Conservation (phyloP, 2,888 invertebrate species). For the Steinernema scapterisci region DNA sequence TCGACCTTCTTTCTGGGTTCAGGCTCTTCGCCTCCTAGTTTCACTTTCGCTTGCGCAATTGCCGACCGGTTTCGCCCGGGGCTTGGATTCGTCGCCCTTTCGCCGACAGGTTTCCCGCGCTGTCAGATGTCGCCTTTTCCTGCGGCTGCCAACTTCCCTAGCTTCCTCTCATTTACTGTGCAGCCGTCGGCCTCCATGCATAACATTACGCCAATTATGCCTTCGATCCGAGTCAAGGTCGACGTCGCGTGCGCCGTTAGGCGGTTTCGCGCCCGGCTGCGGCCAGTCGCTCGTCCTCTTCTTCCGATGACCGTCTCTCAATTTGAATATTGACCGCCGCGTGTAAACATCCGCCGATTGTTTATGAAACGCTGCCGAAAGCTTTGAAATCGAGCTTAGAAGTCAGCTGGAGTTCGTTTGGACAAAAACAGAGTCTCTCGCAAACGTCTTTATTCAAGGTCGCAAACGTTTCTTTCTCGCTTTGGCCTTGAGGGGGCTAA, state of each 20-base stretch:
- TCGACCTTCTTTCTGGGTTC: constrained; percentile 7
- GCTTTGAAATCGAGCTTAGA: not conserved
- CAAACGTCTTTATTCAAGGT: not conserved
- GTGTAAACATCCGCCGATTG: constrained; percentile 3
- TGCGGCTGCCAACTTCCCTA: not conserved
- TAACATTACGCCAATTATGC: constrained; percentile 17
- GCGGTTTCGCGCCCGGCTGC: not conserved
- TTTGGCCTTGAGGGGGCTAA: not conserved
- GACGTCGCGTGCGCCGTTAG: not conserved
- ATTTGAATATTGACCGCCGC: constrained; percentile 15
- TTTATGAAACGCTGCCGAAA: not conserved
- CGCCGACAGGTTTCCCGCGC: constrained; percentile 9
- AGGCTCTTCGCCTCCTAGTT: not conserved
- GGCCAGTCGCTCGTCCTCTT: not conserved
- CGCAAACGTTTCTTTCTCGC: not conserved
- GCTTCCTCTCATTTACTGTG: constrained; percentile 1
- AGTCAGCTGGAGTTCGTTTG: too few relatives aligned
- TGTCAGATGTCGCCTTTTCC: constrained; percentile 13
- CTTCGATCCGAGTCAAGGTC: constrained; percentile 10
- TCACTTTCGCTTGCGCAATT: constrained; percentile 29
- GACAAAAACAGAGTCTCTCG: too few relatives aligned
- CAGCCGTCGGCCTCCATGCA: not conserved
- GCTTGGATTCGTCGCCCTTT: not conserved
- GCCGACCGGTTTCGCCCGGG: constrained; percentile 25
- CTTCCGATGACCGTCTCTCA: not conserved